A percentile compares a stretch with the other conserved stretches of the same genome.
These are phyloP conservation scores for Clarias gariepinus DNA, from an alignment of 2,113 vertebrate species.

Conservation along the genomic window DNA sequence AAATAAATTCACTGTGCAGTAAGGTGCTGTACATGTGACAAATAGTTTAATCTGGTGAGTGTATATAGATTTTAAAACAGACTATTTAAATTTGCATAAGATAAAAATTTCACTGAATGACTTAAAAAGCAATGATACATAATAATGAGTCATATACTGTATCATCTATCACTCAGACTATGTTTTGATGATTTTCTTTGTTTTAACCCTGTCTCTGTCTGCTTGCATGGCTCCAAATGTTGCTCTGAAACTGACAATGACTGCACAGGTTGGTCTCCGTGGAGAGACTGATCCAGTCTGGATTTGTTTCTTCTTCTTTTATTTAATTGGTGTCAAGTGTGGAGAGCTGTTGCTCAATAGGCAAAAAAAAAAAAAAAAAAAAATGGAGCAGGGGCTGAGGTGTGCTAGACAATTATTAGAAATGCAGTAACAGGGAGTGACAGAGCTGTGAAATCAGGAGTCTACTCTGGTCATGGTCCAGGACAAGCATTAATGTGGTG, in stretches of 20 bases:
- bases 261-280: constrained; percentile 15
- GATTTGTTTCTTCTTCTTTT: constrained; percentile 26
- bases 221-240: neutral
- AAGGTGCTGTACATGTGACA: too few species aligned
- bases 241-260: constrained; percentile 3
- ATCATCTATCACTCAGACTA: neutral
- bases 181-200: neutral
- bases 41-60: neutral
- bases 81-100: neutral
- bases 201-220: neutral
- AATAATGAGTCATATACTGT: neutral
- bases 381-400: constrained; percentile 33
- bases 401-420: constrained; percentile 56
- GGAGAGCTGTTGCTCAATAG: constrained; percentile 34
- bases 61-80: neutral
- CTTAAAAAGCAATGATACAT: neutral
- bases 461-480: constrained; percentile 60
- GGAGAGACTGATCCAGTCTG: constrained; percentile 6
- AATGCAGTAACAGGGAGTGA: constrained; percentile 55
- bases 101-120: neutral
- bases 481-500: constrained; percentile 59
- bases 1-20: too few species aligned
- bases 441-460: constrained; percentile 64
- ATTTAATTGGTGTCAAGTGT: constrained; percentile 54
- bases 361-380: constrained; percentile 43